These are phyloP conservation scores for Phrynocephalus versicolor DNA, from an alignment of 2,113 vertebrate genomes.

Conservation along the genomic window DNA sequence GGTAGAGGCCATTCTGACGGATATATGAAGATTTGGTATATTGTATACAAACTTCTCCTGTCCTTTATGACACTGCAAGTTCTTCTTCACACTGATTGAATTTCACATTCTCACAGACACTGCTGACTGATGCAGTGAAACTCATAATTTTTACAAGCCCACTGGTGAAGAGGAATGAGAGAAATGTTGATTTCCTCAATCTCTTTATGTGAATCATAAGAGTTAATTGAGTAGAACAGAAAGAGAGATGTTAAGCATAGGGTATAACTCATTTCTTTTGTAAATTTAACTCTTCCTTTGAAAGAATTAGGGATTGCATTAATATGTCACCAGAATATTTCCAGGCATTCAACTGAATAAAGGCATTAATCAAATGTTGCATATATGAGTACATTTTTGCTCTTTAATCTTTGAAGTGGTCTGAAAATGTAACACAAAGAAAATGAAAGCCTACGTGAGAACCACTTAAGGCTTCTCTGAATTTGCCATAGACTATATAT, in stretches of 20 bases:
- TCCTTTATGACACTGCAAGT: neutral
- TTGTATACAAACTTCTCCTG: too few relatives aligned
- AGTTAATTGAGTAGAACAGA: neutral
- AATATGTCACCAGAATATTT: neutral
- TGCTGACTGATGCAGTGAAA: neutral
- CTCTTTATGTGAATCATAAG: neutral
- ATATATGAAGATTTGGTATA: too few relatives aligned
- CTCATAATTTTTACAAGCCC: neutral
- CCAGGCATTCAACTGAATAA: too few relatives aligned
- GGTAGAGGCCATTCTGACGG: too few relatives aligned
- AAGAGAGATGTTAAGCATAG: neutral
- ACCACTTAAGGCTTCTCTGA: too few relatives aligned
- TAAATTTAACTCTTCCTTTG: slow-evolving; percentile 1
- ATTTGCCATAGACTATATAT: too few relatives aligned
- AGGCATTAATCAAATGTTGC: too few relatives aligned
- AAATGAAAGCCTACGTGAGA: too few relatives aligned
- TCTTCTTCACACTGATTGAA: neutral
- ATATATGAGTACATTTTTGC: too few relatives aligned
- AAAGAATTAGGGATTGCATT: neutral
- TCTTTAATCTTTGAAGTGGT: too few relatives aligned
- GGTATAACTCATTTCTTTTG: neutral
- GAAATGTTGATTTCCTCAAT: neutral
- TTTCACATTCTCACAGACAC: neutral
- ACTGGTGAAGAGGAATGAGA: neutral
- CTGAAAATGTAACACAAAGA: too few relatives aligned